Conservation (phyloP, 1,140 invertebrate genomes). For the Atopsyche davidsoni region DNA sequence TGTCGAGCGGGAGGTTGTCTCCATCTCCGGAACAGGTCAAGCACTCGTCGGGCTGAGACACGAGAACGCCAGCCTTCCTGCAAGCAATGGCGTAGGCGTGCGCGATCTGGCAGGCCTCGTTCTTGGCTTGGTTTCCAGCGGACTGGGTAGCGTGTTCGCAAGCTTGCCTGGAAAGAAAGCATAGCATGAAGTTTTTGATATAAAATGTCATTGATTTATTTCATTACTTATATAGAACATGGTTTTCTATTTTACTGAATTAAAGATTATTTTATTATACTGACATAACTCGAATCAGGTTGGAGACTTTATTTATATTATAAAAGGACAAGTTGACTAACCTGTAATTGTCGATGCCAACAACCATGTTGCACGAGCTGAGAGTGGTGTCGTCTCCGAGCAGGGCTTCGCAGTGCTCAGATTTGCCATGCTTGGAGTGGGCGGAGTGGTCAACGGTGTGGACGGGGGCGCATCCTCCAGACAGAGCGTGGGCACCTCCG, state of each 20-base stretch:
- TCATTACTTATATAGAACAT: background rate
- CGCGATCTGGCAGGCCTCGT: slow-evolving; percentile 53
- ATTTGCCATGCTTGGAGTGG: slow-evolving; percentile 26
- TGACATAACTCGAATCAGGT: too few species aligned
- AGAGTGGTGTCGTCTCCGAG: slow-evolving; percentile 57
- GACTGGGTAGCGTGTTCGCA: slow-evolving; percentile 56
- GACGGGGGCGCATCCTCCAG: slow-evolving; percentile 50
- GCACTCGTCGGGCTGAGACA: slow-evolving; percentile 54
- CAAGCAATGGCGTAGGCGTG: slow-evolving; percentile 54
- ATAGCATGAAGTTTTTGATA: slow-evolving; percentile 39
- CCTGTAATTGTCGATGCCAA: slow-evolving; percentile 40
- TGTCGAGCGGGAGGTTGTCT: slow-evolving; percentile 47
- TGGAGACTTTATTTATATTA: too few species aligned
- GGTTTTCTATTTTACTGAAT: too few species aligned
- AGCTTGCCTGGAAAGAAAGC: slow-evolving; percentile 49
- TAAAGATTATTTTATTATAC: too few species aligned
- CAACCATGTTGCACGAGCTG: slow-evolving; percentile 40
- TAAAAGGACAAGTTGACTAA: slow-evolving; percentile 16
- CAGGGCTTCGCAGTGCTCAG: slow-evolving; percentile 52
- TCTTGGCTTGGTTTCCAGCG: slow-evolving; percentile 42
- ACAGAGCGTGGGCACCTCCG: slow-evolving; percentile 63
- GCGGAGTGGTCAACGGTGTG: slow-evolving; percentile 46
- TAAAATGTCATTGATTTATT: background rate
- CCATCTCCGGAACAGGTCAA: slow-evolving; percentile 55
- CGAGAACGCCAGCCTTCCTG: slow-evolving; percentile 45